These are phyloP conservation scores for Resseliella maxima DNA, from an alignment of 2,888 invertebrate species.

Conservation along the genomic window DNA sequence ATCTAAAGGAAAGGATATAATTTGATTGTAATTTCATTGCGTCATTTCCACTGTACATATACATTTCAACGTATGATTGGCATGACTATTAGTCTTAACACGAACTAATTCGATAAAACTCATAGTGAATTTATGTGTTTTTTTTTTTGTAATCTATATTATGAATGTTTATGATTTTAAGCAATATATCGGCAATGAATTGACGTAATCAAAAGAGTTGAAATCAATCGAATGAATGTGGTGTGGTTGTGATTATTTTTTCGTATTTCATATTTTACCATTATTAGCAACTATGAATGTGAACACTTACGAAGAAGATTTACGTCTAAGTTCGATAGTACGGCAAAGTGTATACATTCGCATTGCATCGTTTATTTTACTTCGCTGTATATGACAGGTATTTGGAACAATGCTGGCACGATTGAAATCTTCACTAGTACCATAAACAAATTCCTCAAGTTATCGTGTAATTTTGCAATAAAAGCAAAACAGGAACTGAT, in stretches of 20 bases:
- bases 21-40: background rate
- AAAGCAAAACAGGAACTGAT: slow-evolving; percentile 23
- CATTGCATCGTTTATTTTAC: background rate
- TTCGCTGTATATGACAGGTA: background rate
- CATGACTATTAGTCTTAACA: too few species aligned
- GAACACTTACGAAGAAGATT: background rate
- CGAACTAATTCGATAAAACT: background rate
- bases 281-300: slow-evolving; percentile 2
- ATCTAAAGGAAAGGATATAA: background rate
- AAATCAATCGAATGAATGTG: background rate
- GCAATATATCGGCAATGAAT: background rate
- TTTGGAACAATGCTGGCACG: background rate
- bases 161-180: background rate
- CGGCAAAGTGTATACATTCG: background rate
- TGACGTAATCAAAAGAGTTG: background rate
- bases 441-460: background rate
- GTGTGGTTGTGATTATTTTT: too few species aligned
- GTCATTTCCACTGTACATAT: background rate
- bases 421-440: background rate
- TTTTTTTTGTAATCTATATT: background rate
- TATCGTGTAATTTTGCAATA: background rate
- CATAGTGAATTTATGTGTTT: background rate
- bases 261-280: background rate
- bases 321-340: background rate
- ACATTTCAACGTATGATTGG: background rate